Conservation (phyloP, 2,888 invertebrate genomes). For the Lycocerus yunnanus region DNA sequence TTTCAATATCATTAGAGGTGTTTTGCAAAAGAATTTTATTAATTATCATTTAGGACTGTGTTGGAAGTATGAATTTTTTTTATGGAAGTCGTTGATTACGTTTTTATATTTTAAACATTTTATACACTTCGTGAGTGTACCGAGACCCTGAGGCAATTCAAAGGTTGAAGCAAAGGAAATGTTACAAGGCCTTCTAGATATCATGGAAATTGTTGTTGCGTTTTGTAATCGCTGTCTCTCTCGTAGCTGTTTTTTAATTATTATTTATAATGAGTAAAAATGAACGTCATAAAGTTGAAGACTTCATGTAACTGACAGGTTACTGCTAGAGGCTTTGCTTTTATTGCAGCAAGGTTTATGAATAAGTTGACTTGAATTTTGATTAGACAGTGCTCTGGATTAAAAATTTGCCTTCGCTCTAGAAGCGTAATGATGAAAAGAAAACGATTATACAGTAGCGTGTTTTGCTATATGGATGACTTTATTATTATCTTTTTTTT, state of each 20-base stretch:
- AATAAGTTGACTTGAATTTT: constrained; percentile 39
- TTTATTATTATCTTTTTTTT: constrained; percentile 9
- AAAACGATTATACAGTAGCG: constrained; percentile 22
- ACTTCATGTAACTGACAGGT: constrained; percentile 54
- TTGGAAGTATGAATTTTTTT: neutral
- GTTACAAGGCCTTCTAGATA: constrained; percentile 59
- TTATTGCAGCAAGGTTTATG: constrained; percentile 40
- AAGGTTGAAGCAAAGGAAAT: constrained; percentile 55
- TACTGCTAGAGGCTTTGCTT: constrained; percentile 44
- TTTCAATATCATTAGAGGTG: neutral
- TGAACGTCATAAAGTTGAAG: constrained; percentile 49
- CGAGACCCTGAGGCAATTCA: constrained; percentile 47
- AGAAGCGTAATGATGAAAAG: constrained; percentile 7
- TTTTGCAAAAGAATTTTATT: neutral
- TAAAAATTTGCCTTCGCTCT: constrained; percentile 13
- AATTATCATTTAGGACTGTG: constrained; percentile 1
- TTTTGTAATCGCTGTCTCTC: constrained; percentile 44
- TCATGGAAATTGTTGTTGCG: constrained; percentile 56
- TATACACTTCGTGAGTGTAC: neutral
- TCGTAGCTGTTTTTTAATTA: constrained; percentile 42
- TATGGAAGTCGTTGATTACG: neutral
- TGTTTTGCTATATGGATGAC: constrained; percentile 11
- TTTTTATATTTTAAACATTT: constrained; percentile 3
- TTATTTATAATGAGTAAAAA: constrained; percentile 55
- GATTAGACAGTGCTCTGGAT: constrained; percentile 26